These are phyloP conservation scores for Catonia carolina DNA, from an alignment of 2,888 invertebrate species.

Conservation along the genomic window DNA sequence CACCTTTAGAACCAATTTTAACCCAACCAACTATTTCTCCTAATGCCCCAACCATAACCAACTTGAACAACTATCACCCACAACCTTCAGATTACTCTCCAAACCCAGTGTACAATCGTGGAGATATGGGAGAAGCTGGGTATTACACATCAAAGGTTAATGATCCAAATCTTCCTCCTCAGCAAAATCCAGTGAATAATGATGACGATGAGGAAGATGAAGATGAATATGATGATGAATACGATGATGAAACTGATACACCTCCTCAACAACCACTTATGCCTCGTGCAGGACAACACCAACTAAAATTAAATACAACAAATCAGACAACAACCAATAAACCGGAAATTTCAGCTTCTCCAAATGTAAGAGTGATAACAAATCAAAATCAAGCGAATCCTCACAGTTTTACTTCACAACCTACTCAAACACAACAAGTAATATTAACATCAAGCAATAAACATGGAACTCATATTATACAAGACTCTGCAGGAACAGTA, in stretches of 20 bases:
- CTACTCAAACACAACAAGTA: slow-evolving; percentile 57
- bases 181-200: too few species aligned
- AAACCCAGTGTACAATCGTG: too few species aligned
- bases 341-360: slow-evolving; percentile 26
- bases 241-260: slow-evolving; percentile 43
- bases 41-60: too few species aligned
- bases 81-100: too few species aligned
- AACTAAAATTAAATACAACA: slow-evolving; percentile 28
- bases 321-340: slow-evolving; percentile 41
- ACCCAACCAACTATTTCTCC: too few species aligned
- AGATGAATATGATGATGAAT: slow-evolving; percentile 57
- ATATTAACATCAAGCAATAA: slow-evolving; percentile 52
- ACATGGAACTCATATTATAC: slow-evolving; percentile 55
- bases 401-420: slow-evolving; percentile 26
- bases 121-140: too few species aligned
- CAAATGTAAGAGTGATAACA: background rate
- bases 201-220: slow-evolving; percentile 48
- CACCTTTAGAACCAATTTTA: too few species aligned
- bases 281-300: slow-evolving; percentile 21
- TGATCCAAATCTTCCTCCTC: background rate
- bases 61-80: too few species aligned
- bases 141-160: background rate
- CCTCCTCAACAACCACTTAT: slow-evolving; percentile 9
- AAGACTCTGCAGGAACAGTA: slow-evolving; percentile 47
- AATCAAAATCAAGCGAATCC: background rate